These are phyloP conservation scores for Lycocorax pyrrhopterus DNA, from an alignment of 2,113 vertebrate species.

Conservation along the genomic window DNA sequence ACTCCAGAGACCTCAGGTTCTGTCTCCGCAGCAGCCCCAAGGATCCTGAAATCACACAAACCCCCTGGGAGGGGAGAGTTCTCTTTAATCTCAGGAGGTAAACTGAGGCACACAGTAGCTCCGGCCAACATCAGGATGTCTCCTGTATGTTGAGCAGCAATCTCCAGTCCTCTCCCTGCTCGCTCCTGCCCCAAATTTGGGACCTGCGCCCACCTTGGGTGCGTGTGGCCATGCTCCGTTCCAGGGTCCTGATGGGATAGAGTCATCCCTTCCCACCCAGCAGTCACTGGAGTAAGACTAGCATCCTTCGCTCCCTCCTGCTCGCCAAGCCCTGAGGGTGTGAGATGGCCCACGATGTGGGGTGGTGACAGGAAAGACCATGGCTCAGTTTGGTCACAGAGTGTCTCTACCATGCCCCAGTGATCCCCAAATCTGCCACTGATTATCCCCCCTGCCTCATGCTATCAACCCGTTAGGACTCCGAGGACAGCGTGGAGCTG, in stretches of 20 bases:
- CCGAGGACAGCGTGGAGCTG: fast-evolving
- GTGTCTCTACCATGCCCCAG: not conserved
- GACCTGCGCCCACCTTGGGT: not conserved
- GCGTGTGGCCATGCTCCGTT: fast-evolving
- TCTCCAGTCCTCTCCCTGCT: not conserved
- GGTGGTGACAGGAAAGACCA: not conserved
- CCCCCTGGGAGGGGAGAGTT: not conserved
- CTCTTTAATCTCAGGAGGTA: not conserved
- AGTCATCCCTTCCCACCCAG: not conserved
- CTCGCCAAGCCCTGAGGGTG: not conserved
- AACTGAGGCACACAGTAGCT: not conserved
- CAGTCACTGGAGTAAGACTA: not conserved
- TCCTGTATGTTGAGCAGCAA: not conserved
- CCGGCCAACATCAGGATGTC: not conserved
- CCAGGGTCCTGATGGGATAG: not conserved
- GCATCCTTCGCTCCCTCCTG: not conserved
- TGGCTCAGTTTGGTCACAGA: fast-evolving
- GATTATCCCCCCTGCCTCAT: not conserved
- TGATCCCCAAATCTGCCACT: fast-evolving
- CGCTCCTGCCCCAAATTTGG: fast-evolving
- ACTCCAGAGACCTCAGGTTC: not conserved
- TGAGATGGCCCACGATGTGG: not conserved
- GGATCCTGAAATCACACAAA: not conserved
- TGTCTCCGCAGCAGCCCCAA: not conserved
- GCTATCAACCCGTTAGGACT: fast-evolving